Evolutionary conservation across 2,113 vertebrate species (phyloP), one percentile per base, ranked within the genome.

Genomic region (Rhynchomys soricoides): DNA sequence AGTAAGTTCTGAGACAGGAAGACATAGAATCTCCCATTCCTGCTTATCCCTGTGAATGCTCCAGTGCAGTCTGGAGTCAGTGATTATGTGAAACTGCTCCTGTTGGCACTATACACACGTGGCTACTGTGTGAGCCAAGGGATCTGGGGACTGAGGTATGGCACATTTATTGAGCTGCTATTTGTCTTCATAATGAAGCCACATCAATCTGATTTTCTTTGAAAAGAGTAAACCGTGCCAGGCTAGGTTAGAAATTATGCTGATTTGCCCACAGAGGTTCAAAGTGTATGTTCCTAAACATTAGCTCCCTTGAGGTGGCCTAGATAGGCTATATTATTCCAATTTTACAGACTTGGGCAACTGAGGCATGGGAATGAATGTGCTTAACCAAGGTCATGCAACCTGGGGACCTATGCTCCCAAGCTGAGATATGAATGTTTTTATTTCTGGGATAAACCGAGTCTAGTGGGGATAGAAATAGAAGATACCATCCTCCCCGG

Each of bases 171-270:
- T 55, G 48, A 83, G 86, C 74, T 64, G 87, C 26, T 88, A 64
- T 68, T 93, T 96, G 48, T 90, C 91, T 92, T 92, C 40, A 43
- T 52, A 94, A 95, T 17, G 50, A 96, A 97, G 94, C 85, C 93
- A 92, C 87, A 71, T 78, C 64, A 75, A 43, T 37, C 85, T 89
- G 62, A 21, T 75, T 91, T 96, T 74, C 57, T 91, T 96, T 90
- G 24, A 78, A 83, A 82, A 70, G 77, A 94, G n/a, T 87, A 57
- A 82, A 45, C 87, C 52, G 55, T 75, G 64, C 95, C 87, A 90
- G 83, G 62, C 48, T 78, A n/a, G 50, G 13, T 75, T 92, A 66
- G 55, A 12, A 59, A 15, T 26, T 70, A 70, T 79, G 73, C 48
- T 26, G 8, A 43, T 50, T 79, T 91, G 52, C 15, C 55, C 78